Evolutionary conservation across 2,888 invertebrate genomes (phyloP), one percentile per base, ranked within the genome.

Genomic region (Heliconius hortense): DNA sequence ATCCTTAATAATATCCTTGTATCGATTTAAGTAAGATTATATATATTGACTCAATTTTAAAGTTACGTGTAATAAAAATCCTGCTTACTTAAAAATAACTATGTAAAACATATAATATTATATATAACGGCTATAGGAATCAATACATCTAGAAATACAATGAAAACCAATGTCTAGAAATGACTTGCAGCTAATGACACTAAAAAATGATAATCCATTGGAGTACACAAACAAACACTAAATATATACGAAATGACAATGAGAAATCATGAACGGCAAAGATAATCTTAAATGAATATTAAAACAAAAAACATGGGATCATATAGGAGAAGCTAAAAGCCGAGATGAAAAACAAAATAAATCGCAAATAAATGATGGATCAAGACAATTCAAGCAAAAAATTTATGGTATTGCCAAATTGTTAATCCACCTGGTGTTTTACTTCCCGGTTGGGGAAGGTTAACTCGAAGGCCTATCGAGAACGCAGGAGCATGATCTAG

Each of bases 391-490:
- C 7, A 56, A 56, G 15, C 31, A 21, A n/a, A 35, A 53, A 31
- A 5, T 15, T 56, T 24, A n/a, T 48, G 8, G 35, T 18, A 62
- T 56, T 72, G 67, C 39, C 77, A 72, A 68, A 66, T 69, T 43
- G 11, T 21, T 39, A 59, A 15, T 70, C 83, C 85, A 95, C 96
- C 96, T 94, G 96, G 96, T 77, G 94, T 88, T 82, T 88, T 90
- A 76, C 87, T 85, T 81, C 87, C 87, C 76, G 90, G 91, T 78
- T 93, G 92, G 72, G 91, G 95, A 8, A 90, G 87, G 75, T 87
- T 87, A 67, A 95, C 93, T 72, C 95, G 95, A 35, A 94, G 87
- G 75, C 96, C 96, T 82, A 96, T 96, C 76, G 95, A 95, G 87
- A 95, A 96, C 53, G 95, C 95, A 59, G 96, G 96, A 24, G 95